Base-by-base conservation (phyloP, 2,113 vertebrate genomes). In the Progne subis region DNA sequence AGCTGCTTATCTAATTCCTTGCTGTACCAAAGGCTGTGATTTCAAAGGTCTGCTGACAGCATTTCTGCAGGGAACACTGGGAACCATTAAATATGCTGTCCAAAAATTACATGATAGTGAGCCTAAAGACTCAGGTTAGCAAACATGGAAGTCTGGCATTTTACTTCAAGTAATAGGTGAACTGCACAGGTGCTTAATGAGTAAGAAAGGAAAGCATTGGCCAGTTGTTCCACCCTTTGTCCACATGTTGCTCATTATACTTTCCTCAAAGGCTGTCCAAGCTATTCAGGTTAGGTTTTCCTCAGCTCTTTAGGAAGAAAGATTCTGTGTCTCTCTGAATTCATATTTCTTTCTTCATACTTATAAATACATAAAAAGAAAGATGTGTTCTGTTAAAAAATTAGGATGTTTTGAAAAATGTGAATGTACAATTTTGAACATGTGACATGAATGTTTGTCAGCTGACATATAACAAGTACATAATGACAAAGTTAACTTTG, bases 241-340 rank as follows among this genome's bases (percentile, higher is more conserved):
- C 21, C 31, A 4, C 1, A 4, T 32, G 2, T 64, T 12, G 11
- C 13, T 65, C 24, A 5, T 20, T 3, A 0, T 52, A 41, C 13
- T 86, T 88, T 88, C 18, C 39, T 82, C 10, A 41, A 37, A 90
- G 67, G 41, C 29, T 37, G 5, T 26, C 60, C 44, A 59, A 37
- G 29, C 44, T 70, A 12, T 37, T 61, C 31, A 49, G 13, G 31
- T 75, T 61, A 34, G 11, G 3, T 60, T 79, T 92, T 71, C 44
- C 57, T 80, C 39, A 56, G 49, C 26, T 90, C 25, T 6, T 64
- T 56, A 41, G 37, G 37, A 90, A n/a, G 34, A 71, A 82, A 64
- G 11, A 74, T 34, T 81, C 11, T 29, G 1, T 60, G 5, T 75
- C 13, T 50, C 21, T 75, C 41, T 65, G 31, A 80, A 60, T 37